phyloP scores from a whole-genome alignment of 2,797 vertebrate genomes.

The Vespertilio murinus region DNA sequence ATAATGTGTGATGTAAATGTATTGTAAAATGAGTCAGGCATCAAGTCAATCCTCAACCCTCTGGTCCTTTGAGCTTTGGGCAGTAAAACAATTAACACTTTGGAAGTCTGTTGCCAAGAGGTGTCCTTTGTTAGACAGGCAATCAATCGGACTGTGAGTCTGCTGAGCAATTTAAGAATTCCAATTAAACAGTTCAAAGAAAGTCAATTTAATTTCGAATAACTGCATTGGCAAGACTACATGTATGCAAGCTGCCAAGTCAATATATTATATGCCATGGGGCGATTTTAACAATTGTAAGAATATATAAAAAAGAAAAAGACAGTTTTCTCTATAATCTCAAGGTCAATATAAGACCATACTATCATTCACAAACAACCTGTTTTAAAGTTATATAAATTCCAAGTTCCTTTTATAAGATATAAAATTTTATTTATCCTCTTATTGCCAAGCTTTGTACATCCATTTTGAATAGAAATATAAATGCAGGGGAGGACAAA shows the following conservation, averaged over 20 bases:
- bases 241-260: conserved; percentile 9
- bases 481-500: background rate
- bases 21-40: conserved; percentile 30
- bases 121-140: conserved; percentile 34
- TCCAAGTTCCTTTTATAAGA: background rate
- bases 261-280: background rate
- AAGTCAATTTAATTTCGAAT: conserved; percentile 61
- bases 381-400: conserved; percentile 20
- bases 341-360: background rate
- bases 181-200: conserved; percentile 69
- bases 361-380: background rate
- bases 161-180: conserved; percentile 55
- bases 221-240: conserved; percentile 39
- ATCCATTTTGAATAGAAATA: background rate
- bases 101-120: conserved; percentile 31
- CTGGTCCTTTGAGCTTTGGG: background rate
- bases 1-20: conserved; percentile 34
- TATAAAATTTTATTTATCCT: background rate
- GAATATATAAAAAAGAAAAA: background rate
- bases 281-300: conserved; percentile 26
- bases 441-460: background rate
- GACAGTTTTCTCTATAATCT: background rate
- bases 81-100: conserved; percentile 64
- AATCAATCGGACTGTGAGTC: conserved; percentile 32
- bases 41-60: conserved; percentile 41